phyloP scores from a whole-genome alignment of 1,140 invertebrate species.

The Procambarus clarkii region DNA sequence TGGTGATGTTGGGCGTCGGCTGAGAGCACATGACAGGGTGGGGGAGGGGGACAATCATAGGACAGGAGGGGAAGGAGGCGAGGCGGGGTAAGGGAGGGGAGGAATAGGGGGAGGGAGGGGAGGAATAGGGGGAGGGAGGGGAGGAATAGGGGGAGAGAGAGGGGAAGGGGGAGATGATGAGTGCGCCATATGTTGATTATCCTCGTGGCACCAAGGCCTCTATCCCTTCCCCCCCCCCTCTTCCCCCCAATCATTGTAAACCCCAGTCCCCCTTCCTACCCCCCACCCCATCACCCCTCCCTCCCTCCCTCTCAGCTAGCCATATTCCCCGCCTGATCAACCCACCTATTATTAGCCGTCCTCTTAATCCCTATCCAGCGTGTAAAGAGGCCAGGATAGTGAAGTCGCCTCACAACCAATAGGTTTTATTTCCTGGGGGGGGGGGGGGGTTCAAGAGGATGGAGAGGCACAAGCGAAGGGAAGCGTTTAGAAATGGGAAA shows the following conservation, averaged over 20 bases:
- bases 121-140: constrained; percentile 7
- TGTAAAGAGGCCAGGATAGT: no score
- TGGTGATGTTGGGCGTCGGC: not conserved
- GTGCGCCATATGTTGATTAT: not conserved
- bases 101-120: not conserved
- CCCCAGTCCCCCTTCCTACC: not conserved
- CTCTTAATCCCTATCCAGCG: no score
- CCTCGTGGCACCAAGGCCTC: not conserved
- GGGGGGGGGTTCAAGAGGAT: not conserved
- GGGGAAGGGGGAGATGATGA: not conserved
- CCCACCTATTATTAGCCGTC: no score
- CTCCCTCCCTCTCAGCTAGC: not conserved
- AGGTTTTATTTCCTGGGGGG: no score
- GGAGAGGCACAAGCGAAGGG: not conserved
- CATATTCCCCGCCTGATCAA: no score
- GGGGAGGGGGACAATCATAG: not conserved
- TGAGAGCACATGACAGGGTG: no score
- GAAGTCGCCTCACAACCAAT: no score
- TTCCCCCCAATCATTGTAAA: not conserved
- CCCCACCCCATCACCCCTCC: no score
- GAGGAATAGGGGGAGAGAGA: constrained; percentile 23
- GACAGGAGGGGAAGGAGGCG: not conserved
- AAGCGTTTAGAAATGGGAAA: not conserved
- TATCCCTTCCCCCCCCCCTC: not conserved
- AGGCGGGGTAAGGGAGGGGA: not conserved